Evolutionary conservation across 2,888 invertebrate species (phyloP), one percentile per base, ranked within the genome.

Genomic region (Erynnis tages): DNA sequence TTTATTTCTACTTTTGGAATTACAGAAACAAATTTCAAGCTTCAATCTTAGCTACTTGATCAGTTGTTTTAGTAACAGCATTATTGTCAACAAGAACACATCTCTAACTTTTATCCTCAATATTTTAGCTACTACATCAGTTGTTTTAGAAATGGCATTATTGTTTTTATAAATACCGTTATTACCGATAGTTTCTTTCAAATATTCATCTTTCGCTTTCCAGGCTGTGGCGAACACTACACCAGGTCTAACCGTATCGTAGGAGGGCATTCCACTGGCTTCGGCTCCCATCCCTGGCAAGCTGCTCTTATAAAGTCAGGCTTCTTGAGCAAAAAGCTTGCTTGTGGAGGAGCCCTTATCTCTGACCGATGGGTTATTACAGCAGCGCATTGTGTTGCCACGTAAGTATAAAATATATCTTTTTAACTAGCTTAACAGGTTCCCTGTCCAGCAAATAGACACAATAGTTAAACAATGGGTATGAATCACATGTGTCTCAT

Each of bases 251-350:
- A 97, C 75, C 91, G 97, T 57, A 97, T 97, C 54, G 97, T 97
- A 0, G 97, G 97, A 1, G 97, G 97, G 0, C 96, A 96, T 66
- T 95, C 96, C 11, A 94, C 97, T 0, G 95, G 95, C 30, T 97
- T 97, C 71, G 97, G 96, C 1, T 95, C 96, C 6, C 97, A 97
- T 85, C 97, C 97, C 2, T 97, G 97, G 97, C 97, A 97, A 84
- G 97, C 96, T 1, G 97, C 97, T 0, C 91, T 97, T 14, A 96
- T 97, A 66, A 97, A 97, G 82, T 95, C 96, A 4, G 96, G 96
- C 19, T 97, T 97, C 71, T 90, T 97, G 11, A 94, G 95, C 61
- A 96, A 97, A 79, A 96, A 97, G 74, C 90, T 97, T 6, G 96
- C 97, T 1, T 97, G 97, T 71, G 97, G 97, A 0, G 97, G 97